Conservation (phyloP, 2,113 vertebrate genomes). For the Percopsis transmontana region DNA sequence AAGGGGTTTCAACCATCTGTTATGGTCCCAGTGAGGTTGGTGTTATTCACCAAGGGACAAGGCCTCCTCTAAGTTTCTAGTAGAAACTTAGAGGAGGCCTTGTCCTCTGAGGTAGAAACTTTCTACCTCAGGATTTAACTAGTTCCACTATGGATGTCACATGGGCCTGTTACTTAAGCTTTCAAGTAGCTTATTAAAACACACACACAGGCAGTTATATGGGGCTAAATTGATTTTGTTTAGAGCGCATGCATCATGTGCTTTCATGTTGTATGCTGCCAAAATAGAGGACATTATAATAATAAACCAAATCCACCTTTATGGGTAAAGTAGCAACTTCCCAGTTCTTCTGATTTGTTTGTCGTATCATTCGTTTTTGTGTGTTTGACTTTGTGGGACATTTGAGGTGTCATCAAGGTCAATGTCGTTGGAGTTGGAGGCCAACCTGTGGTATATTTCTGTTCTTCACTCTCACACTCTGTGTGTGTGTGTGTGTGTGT, state of each 20-base stretch:
- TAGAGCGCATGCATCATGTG: background rate
- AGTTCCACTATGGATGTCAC: background rate
- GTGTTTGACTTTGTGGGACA: background rate
- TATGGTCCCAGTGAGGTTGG: background rate
- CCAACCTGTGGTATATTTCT: conserved; percentile 16
- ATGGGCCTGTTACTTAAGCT: conserved; percentile 26
- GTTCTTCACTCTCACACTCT: conserved; percentile 1
- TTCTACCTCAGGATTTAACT: background rate
- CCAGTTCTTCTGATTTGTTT: too few species aligned
- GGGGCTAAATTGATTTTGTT: background rate
- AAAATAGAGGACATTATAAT: too few species aligned
- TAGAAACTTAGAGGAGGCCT: too few species aligned
- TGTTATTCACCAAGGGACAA: background rate
- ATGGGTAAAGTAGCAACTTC: too few species aligned
- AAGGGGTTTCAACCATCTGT: background rate
- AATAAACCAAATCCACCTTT: too few species aligned
- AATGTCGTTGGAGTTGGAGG: conserved; percentile 13
- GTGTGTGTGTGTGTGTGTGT: conserved; percentile 12
- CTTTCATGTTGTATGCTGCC: background rate
- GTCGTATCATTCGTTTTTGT: background rate
- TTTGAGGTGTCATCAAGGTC: background rate
- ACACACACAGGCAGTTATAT: conserved; percentile 11
- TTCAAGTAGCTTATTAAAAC: conserved; percentile 14
- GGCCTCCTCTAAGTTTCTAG: conserved; percentile 3
- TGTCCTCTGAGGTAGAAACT: too few species aligned